A percentile compares a stretch with the other conserved stretches of the same genome.
Evolutionary conservation across 2,797 vertebrate genomes (phyloP).

Genomic region (Orientallactaga sibirica): DNA sequence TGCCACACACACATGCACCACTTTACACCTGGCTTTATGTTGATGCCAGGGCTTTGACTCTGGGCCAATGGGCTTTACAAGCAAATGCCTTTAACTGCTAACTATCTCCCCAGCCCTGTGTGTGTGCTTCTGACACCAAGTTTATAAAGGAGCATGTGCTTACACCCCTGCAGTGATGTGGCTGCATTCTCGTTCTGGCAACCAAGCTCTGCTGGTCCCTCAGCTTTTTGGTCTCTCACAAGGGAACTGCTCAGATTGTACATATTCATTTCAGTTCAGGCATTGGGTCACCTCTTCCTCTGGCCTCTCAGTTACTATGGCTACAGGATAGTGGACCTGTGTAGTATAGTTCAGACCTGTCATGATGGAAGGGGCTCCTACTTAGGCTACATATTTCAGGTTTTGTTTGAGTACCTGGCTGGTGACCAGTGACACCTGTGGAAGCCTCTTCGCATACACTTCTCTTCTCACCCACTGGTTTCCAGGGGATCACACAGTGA

Average conservation of each 20-base stretch:
- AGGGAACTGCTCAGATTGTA: background rate
- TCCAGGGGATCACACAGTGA: too few relatives aligned
- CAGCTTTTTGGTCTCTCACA: too few relatives aligned
- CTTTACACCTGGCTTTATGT: too few relatives aligned
- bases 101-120: too few relatives aligned
- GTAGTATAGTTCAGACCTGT: background rate
- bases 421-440: too few relatives aligned
- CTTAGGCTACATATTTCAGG: background rate
- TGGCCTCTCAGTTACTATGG: background rate
- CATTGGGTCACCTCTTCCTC: background rate
- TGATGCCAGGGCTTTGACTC: too few relatives aligned
- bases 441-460: fast-evolving
- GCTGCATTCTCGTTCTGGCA: too few relatives aligned
- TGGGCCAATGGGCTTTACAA: too few relatives aligned
- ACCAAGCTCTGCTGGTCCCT: background rate
- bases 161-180: fast-evolving
- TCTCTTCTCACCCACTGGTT: background rate
- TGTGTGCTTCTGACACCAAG: too few relatives aligned
- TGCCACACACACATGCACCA: too few relatives aligned
- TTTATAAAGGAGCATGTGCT: background rate
- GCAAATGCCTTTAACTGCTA: too few relatives aligned
- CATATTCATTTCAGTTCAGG: background rate
- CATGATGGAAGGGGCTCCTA: background rate
- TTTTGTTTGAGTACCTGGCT: background rate
- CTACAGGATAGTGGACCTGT: background rate